These are phyloP conservation scores for Chionoecetes opilio DNA, from an alignment of 1,140 invertebrate species.

Conservation along the genomic window DNA sequence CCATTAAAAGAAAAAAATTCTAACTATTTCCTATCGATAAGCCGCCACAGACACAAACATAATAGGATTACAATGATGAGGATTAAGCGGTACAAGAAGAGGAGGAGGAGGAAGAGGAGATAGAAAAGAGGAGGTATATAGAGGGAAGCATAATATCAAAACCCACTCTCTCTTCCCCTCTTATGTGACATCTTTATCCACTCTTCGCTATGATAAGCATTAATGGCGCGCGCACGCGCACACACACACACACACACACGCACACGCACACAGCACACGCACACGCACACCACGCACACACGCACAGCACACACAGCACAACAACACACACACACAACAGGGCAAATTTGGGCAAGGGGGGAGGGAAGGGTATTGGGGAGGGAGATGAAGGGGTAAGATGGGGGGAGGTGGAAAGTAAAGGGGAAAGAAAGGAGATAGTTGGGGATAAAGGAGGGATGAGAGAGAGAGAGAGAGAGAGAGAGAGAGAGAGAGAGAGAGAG, in stretches of 20 bases:
- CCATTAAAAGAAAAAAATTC: too few species aligned
- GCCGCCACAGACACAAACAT: background rate
- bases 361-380: background rate
- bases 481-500: conserved; percentile 15
- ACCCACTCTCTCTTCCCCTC: background rate
- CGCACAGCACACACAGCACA: too few species aligned
- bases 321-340: too few species aligned
- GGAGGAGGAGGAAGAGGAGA: background rate
- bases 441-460: background rate
- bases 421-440: background rate
- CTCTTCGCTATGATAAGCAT: background rate
- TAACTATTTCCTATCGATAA: too few species aligned
- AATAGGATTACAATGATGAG: background rate
- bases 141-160: background rate
- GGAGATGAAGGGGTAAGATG: background rate
- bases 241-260: too few species aligned
- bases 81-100: background rate
- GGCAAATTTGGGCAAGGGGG: background rate
- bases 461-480: conserved; percentile 8
- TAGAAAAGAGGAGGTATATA: background rate
- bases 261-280: too few species aligned
- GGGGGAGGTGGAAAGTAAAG: background rate
- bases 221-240: too few species aligned
- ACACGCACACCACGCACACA: too few species aligned
- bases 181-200: background rate